phyloP scores from a whole-genome alignment of 2,113 vertebrate genomes.

The Vombatus ursinus region DNA sequence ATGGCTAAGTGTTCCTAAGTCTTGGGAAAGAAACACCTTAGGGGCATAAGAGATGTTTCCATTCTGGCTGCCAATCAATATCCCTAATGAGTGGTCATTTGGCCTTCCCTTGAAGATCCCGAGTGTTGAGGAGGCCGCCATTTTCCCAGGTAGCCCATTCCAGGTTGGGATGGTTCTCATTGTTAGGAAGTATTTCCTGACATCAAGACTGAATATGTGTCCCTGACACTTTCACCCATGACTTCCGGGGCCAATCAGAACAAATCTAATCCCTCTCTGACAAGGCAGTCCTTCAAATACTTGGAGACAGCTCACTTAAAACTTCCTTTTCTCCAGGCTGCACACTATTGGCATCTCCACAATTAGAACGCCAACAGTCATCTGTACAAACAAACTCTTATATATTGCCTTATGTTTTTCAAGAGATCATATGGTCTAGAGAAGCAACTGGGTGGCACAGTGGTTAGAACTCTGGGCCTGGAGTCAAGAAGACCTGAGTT shows the following conservation, averaged over 20 bases:
- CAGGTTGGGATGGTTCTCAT: neutral
- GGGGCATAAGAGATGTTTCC: neutral
- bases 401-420: neutral
- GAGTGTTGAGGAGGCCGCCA: neutral
- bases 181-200: neutral
- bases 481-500: neutral
- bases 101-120: neutral
- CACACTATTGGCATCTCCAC: neutral
- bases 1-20: neutral
- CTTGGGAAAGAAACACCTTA: neutral
- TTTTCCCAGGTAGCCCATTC: neutral
- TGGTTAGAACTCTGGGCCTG: neutral
- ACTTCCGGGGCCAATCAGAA: neutral
- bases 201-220: neutral
- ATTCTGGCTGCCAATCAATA: neutral
- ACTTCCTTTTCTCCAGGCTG: neutral
- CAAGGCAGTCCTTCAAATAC: neutral
- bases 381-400: neutral
- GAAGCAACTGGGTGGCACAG: neutral
- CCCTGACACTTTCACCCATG: neutral
- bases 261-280: neutral
- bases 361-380: neutral
- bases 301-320: neutral
- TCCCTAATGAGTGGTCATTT: neutral
- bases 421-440: neutral